These are phyloP conservation scores for Pogonognathellus flavescens DNA, from an alignment of 1,140 invertebrate genomes.

Conservation along the genomic window DNA sequence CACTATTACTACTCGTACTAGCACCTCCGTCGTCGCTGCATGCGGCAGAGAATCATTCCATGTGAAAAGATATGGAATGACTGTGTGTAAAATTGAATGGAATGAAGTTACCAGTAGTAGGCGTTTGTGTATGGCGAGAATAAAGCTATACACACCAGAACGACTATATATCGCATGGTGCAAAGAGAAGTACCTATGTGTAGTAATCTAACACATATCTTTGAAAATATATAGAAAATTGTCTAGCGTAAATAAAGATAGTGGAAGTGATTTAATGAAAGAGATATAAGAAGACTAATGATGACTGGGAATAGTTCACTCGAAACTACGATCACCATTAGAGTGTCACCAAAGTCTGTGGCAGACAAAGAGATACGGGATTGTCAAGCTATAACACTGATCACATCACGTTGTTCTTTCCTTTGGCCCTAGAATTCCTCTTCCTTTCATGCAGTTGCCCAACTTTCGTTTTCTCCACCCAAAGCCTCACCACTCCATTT, in stretches of 20 bases:
- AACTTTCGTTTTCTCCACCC: slow-evolving; percentile 10
- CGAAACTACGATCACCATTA: slow-evolving; percentile 45
- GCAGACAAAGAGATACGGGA: slow-evolving; percentile 30
- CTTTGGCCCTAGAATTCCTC: not conserved
- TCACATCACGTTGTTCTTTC: slow-evolving; percentile 9
- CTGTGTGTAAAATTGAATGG: slow-evolving; percentile 19
- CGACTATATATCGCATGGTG: not conserved
- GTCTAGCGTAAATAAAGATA: slow-evolving; percentile 47
- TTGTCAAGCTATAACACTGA: slow-evolving; percentile 21
- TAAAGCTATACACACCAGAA: not conserved
- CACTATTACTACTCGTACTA: not conserved
- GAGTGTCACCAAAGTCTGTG: slow-evolving; percentile 25
- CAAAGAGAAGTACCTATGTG: not conserved
- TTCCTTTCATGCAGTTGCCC: not conserved
- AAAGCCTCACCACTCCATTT: not conserved
- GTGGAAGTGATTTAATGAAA: slow-evolving; percentile 49
- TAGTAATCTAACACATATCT: not conserved
- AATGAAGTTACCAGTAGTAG: slow-evolving; percentile 23
- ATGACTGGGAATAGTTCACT: slow-evolving; percentile 46
- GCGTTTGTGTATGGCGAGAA: not conserved
- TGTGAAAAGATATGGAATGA: not conserved
- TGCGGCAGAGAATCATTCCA: not conserved
- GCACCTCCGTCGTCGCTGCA: not conserved
- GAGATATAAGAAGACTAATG: slow-evolving; percentile 50
- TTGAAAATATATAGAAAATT: slow-evolving; percentile 30